phyloP scores from a whole-genome alignment of 2,113 vertebrate genomes.

The Alectura lathami region DNA sequence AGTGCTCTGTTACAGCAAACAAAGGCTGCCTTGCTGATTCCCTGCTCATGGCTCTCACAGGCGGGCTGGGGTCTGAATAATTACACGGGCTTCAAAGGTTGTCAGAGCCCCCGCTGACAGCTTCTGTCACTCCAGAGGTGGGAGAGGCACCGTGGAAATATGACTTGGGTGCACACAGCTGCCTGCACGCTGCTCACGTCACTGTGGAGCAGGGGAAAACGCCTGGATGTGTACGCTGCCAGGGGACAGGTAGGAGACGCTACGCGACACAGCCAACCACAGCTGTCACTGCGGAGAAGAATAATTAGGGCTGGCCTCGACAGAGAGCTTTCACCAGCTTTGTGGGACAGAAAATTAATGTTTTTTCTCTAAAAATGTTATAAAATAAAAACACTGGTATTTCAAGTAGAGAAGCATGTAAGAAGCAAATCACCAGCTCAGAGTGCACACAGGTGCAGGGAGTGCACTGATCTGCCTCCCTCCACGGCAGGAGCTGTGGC shows the following conservation, averaged over 20 bases:
- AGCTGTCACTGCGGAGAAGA: background rate
- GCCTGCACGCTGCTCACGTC: background rate
- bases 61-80: background rate
- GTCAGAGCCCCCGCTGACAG: background rate
- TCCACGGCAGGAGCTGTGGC: background rate
- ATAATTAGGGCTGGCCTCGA: background rate
- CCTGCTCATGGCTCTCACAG: background rate
- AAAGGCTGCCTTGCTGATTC: background rate
- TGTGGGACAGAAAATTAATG: background rate
- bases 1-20: background rate
- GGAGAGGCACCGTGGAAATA: background rate
- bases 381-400: background rate
- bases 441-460: background rate
- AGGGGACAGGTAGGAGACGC: background rate
- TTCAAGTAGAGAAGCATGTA: background rate
- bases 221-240: background rate
- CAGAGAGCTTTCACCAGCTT: background rate
- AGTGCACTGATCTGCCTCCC: background rate
- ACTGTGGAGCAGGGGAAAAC: background rate
- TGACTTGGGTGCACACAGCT: background rate
- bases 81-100: background rate
- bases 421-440: background rate
- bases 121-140: rapidly evolving
- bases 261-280: background rate
- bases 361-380: background rate